Base-by-base conservation (phyloP, 2,888 invertebrate species). In the Epistrophella euchroma region DNA sequence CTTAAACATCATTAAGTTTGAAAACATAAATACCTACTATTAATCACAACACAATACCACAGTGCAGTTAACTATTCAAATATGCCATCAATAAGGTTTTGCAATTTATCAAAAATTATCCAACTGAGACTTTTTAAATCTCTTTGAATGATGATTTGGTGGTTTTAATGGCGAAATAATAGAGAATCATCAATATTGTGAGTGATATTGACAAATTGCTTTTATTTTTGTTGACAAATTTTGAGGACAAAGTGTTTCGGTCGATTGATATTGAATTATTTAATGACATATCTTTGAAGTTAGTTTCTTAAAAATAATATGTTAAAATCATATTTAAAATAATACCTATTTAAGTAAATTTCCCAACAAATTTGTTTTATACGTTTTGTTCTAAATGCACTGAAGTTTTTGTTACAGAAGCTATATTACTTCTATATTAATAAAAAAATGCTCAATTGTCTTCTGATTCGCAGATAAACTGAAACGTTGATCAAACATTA, bases 51-150 rank as follows among this genome's bases (percentile, higher is more conserved):
- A 56, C 32, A 11, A 56, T 25, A 17, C n/a, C 1, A 4, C 22
- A 28, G 2, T 17, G 32, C 17, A 32, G 17, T 56, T 17, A 2
- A 32, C 4, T 56, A 56, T 56, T 32, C 4, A 17, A 56, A 56
- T n/a, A n/a, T 56, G 1, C 32, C 56, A 56, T 56, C 32, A 56
- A 56, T 56, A 32, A 17, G 1, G 56, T 56, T 56, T 56, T 9
- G n/a, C 56, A 56, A 56, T 56, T 32, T 17, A 32, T 56, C 56
- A 32, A 5, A 56, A 56, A 56, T 32, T 32, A 32, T n/a, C 17
- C n/a, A 56, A 56, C 32, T 4, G 17, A 32, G 32, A 32, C 28
- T 55, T 56, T 17, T 55, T 32, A 15, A 28, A 28, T 55, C 55
- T 11, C 9, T 28, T 32, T 56, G 32, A 56, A 28, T 32, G 11